phyloP scores from a whole-genome alignment of 2,888 invertebrate species.

The Ophioninae sp. region DNA sequence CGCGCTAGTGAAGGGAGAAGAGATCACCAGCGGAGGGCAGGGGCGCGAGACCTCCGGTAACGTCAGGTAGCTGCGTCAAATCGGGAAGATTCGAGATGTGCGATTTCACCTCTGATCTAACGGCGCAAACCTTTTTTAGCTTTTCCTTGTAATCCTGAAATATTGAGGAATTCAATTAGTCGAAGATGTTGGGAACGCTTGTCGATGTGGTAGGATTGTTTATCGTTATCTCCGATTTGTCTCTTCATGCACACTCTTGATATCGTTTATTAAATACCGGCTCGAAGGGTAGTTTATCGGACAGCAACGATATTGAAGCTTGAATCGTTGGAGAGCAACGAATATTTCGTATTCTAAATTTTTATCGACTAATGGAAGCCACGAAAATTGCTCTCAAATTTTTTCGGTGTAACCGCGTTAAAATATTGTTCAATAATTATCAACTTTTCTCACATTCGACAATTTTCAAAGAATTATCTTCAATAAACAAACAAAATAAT shows the following conservation, averaged over 20 bases:
- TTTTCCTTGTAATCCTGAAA: constrained; percentile 95
- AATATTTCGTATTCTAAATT: not conserved
- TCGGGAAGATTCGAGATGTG: constrained; percentile 97
- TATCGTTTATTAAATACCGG: no score
- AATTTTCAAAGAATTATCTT: no score
- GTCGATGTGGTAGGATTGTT: not conserved
- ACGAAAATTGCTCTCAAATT: not conserved
- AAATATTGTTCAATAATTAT: no score
- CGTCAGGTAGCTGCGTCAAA: constrained; percentile 94
- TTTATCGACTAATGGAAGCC: not conserved
- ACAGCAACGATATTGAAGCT: not conserved
- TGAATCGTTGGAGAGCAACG: not conserved
- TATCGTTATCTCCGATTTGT: not conserved
- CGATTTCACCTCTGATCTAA: constrained; percentile 94
- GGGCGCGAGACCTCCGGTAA: constrained; percentile 95
- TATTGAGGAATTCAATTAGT: not conserved
- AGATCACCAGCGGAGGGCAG: constrained; percentile 97
- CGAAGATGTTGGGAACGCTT: not conserved
- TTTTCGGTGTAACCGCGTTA: no score
- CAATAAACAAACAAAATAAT: no score
- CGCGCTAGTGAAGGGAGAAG: constrained; percentile 86
- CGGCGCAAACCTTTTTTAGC: constrained; percentile 91
- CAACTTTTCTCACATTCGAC: no score
- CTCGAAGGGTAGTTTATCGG: not conserved
- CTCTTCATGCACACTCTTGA: no score